Base-by-base conservation (phyloP, 2,888 invertebrate species). In the Mythimna lalbum region DNA sequence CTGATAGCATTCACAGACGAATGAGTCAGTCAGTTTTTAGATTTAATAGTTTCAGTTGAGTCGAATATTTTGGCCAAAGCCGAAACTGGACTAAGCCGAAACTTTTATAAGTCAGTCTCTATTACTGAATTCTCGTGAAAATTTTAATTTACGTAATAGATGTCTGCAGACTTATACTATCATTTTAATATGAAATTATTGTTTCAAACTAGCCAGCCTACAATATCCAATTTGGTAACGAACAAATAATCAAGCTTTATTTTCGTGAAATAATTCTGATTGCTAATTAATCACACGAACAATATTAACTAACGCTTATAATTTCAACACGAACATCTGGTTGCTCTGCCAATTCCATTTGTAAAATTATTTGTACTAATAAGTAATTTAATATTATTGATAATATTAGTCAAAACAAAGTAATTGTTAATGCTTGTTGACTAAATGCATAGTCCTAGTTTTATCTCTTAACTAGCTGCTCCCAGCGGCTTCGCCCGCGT, bases 201-300 rank as follows among this genome's bases (percentile, higher is more conserved):
- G 7, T 69, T 69, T 60, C 9, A 70, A n/a, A 39, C 39, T 50
- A 63, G n/a, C 31, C 21, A 19, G 10, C 47, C 10, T 36, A 27
- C 7, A 7, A 53, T 73, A 68, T 68, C 6, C 9, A 47, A 69
- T 69, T 43, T 6, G 12, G 23, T 9, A 19, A 7, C 12, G 12
- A 49, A 50, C 52, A 53, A 68, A 68, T 33, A 39, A 61, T 50
- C 33, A 27, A 27, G 19, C 33, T 50, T 69, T 33, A 50, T 61
- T 27, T 43, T 14, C 9, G 10, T 19, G 10, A 9, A 21, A 50
- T 50, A 27, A 69, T 33, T 33, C 27, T 36, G 49, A 50, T 43
- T 43, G 49, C n/a, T 77, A 52, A 76, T 74, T 70, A 63, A 47
- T 77, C 27, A 62, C 31, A 52, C 52, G 68, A n/a, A 47, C 27